A percentile compares a stretch with the other conserved stretches of the same genome.
These are phyloP conservation scores for Myiozetetes cayanensis DNA, from an alignment of 2,113 vertebrate genomes.

Conservation along the genomic window DNA sequence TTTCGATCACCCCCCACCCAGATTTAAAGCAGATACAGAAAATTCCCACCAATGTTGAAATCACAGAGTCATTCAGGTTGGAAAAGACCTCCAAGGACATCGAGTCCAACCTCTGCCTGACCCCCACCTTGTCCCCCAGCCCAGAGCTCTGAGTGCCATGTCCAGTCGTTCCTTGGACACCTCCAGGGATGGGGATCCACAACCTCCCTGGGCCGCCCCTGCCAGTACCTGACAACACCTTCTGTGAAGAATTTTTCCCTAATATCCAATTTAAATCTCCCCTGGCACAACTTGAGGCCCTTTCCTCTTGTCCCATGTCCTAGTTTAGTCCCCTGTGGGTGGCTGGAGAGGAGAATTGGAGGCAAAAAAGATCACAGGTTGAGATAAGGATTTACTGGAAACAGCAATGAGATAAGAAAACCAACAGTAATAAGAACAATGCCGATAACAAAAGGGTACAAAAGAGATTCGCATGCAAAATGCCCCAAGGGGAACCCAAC, in stretches of 20 bases:
- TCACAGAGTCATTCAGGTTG: too few species aligned
- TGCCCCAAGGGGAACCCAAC: neutral
- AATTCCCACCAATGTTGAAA: neutral
- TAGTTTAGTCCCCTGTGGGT: neutral
- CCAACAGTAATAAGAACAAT: neutral
- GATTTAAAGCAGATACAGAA: neutral
- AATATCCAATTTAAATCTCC: neutral
- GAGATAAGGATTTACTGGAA: neutral
- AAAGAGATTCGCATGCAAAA: neutral
- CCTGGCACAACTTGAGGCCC: neutral
- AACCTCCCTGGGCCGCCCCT: neutral
- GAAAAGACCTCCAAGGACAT: neutral
- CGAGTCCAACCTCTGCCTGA: neutral
- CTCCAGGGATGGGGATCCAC: neutral
- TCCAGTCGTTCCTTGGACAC: neutral
- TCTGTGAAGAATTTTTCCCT: neutral
- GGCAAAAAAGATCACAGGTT: neutral
- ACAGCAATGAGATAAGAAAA: neutral
- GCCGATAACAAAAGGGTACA: neutral
- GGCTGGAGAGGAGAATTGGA: neutral
- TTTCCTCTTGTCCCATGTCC: neutral
- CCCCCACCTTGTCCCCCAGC: neutral
- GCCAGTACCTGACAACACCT: too few species aligned
- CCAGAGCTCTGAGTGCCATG: neutral
- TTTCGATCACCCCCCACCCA: neutral